Conservation (phyloP, 1,140 invertebrate genomes). For the Temnothorax curvispinosus region DNA sequence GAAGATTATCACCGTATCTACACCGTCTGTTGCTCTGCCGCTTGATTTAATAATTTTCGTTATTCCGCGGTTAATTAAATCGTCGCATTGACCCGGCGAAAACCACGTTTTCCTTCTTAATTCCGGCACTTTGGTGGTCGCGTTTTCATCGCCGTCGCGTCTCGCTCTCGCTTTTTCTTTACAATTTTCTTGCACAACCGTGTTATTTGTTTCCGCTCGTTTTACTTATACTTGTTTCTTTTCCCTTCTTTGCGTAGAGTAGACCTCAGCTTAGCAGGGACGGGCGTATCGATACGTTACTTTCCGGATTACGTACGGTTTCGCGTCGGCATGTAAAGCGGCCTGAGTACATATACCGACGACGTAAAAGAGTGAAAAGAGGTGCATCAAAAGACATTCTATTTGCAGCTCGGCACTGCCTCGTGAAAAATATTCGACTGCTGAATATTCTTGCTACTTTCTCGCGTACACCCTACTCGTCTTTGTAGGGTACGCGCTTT, state of each 20-base stretch:
- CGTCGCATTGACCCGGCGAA: background rate
- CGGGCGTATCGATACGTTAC: conserved; percentile 28
- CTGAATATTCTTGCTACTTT: background rate
- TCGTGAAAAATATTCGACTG: conserved; percentile 40
- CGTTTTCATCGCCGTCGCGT: background rate
- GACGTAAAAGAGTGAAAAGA: conserved; percentile 29
- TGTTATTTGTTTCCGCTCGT: background rate
- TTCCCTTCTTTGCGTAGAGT: background rate
- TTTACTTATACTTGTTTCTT: background rate
- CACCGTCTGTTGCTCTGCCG: background rate
- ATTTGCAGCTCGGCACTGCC: conserved; percentile 12
- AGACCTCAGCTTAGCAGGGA: background rate
- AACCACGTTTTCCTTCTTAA: background rate
- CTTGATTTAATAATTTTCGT: conserved; percentile 29
- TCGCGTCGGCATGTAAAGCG: background rate
- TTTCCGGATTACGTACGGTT: conserved; percentile 7
- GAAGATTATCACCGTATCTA: background rate
- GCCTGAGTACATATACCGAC: background rate
- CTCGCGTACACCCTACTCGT: background rate
- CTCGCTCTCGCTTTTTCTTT: conserved; percentile 20
- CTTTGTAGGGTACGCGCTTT: background rate
- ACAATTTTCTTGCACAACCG: background rate
- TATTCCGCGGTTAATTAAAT: conserved; percentile 30
- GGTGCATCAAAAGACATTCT: conserved; percentile 38
- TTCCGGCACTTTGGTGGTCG: background rate